A percentile compares a stretch with the other conserved stretches of the same genome.
Conservation (phyloP, 2,888 invertebrate species). For the Octodonta nipae region DNA sequence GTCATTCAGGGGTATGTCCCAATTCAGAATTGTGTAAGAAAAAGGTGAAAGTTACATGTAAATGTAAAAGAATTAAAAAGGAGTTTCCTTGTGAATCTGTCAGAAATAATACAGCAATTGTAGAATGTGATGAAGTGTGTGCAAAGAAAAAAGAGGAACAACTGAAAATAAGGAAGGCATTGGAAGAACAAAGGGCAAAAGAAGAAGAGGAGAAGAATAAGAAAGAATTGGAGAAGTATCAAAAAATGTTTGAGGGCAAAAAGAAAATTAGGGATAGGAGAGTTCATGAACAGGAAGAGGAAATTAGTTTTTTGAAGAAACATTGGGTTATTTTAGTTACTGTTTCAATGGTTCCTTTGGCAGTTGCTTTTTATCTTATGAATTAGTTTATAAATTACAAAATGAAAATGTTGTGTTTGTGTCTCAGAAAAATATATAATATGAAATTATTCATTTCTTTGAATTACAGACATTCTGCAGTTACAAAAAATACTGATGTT, state of each 20-base stretch:
- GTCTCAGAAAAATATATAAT: no score
- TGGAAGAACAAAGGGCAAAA: constrained; percentile 43
- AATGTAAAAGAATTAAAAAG: constrained; percentile 63
- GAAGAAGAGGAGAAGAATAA: constrained; percentile 56
- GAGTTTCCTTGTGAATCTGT: constrained; percentile 56
- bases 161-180: constrained; percentile 40
- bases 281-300: constrained; percentile 29
- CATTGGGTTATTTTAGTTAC: constrained; percentile 35
- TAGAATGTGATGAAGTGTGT: constrained; percentile 55
- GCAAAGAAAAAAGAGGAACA: constrained; percentile 42
- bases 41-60: constrained; percentile 65
- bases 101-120: constrained; percentile 35
- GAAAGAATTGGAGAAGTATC: constrained; percentile 60
- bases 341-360: no score
- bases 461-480: no score
- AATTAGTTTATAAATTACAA: no score
- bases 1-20: constrained; percentile 61
- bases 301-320: constrained; percentile 31
- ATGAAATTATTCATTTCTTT: no score
- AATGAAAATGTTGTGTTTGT: no score
- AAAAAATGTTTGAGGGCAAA: constrained; percentile 57
- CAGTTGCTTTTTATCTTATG: no score
- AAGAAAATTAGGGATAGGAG: constrained; percentile 45
- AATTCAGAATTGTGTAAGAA: constrained; percentile 57
- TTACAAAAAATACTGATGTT: no score